Evolutionary conservation across 2,888 invertebrate species (phyloP), one percentile per base, ranked within the genome.

Genomic region (Drosophila flavopinicola): DNA sequence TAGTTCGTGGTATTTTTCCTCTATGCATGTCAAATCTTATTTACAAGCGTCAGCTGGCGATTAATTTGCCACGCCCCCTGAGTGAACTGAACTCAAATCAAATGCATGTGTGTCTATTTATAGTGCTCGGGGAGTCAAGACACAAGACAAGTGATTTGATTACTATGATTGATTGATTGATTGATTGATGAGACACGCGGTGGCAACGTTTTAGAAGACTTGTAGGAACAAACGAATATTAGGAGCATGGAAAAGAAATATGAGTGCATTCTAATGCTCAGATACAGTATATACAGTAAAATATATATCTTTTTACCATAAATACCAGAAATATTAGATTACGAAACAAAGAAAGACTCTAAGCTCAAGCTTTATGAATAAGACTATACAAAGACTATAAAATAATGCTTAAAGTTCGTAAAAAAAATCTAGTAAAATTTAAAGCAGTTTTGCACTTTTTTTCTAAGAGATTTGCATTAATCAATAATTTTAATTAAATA

Each of bases 1-100:
- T n/a, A n/a, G n/a, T 66, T 33, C 37, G 45, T 45, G 23, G 44
- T 41, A 39, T 38, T 41, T 10, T 45, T 29, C 6, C 27, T 53
- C 11, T 24, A 37, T 52, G 48, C 64, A 45, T 68, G 66, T 72
- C 66, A 64, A 78, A 66, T 71, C 4, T 20, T 68, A 59, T 63
- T 57, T 41, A 47, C 63, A 59, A 52, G 56, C 54, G 64, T 61
- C 51, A 49, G 44, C 49, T 11, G 30, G 32, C 38, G 35, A 35
- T 52, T 54, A 39, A 66, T 74, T 57, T 49, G 51, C 63, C 57
- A 57, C 74, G 49, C 69, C 70, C 33, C n/a, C 10, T 25, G 11
- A 41, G 9, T 47, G 5, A 45, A 38, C 23, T 45, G 30, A 20
- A 20, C 39, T 52, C 20, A 47, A 29, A n/a, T n/a, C n/a, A n/a